Evolutionary conservation across 2,113 vertebrate species (phyloP), one percentile per base, ranked within the genome.

Genomic region (Trochalopteron elliotii): DNA sequence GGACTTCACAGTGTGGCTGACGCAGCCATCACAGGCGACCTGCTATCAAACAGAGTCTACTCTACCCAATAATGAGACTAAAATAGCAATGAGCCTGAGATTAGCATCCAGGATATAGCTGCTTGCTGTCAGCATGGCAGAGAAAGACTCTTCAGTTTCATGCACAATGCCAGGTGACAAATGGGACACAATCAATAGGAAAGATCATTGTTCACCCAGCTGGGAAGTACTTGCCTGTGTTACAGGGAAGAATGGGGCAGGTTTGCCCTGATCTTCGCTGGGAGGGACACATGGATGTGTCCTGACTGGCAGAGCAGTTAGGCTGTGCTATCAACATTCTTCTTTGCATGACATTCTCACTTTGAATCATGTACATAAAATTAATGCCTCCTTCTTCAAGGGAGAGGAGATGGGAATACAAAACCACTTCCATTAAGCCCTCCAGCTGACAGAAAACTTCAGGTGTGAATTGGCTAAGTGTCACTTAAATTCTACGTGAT

Each of bases 111-210:
- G 84, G 92, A 92, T 78, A 81, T 2, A 89, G 93, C 31, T 40
- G 8, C 93, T 96, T 40, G 94, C 93, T 96, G 96, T 94, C 94
- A 93, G 92, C 88, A 22, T 18, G 12, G 65, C 60, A n/a, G 42
- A 80, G 90, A 35, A 35, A 77, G 83, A 53, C 86, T 92, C 83
- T 88, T 82, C 69, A 24, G 76, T 83, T 92, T 60, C 56, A 64
- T 20, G 80, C 80, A 78, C 76, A 65, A 68, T 83, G 85, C 92
- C 82, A 35, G 45, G 83, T 94, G 96, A 96, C 93, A 94, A 95
- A 96, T 57, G 64, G 68, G 61, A 83, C 80, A 74, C 83, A 67
- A 68, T 94, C 96, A 92, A 84, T 82, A 82, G 93, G 83, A 95
- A 74, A 94, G 72, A 88, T 93, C 85, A 56, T 80, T 74, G 75